phyloP scores from a whole-genome alignment of 2,888 invertebrate genomes.

The Mesochorus sp. region DNA sequence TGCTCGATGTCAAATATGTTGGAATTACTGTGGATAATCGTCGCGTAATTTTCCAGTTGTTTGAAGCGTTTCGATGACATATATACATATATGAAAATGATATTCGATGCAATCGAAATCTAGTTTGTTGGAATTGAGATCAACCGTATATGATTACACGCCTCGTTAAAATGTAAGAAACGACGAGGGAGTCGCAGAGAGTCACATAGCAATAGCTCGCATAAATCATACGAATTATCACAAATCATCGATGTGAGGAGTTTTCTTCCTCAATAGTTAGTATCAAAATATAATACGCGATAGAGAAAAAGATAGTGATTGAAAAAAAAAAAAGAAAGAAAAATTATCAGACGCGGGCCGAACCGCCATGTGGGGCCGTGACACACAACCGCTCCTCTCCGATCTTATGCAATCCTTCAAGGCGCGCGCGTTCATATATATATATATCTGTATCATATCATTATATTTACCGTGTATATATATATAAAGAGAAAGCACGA shows the following conservation, averaged over 20 bases:
- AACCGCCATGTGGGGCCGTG: constrained; percentile 63
- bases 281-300: constrained; percentile 5
- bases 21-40: no score
- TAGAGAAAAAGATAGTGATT: neutral
- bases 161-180: constrained; percentile 18
- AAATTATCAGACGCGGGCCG: constrained; percentile 10
- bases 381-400: constrained; percentile 73
- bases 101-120: neutral
- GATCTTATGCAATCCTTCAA: constrained; percentile 73
- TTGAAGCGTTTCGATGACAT: neutral
- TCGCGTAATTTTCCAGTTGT: no score
- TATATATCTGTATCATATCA: neutral
- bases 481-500: constrained; percentile 77
- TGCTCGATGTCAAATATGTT: no score
- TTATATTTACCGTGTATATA: neutral
- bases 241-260: constrained; percentile 5
- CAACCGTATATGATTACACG: constrained; percentile 14
- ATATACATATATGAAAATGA: neutral
- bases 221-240: neutral
- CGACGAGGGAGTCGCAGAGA: neutral
- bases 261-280: neutral
- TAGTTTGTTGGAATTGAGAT: neutral
- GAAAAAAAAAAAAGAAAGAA: constrained; percentile 18
- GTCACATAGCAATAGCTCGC: neutral
- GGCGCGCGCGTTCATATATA: constrained; percentile 47